phyloP scores from a whole-genome alignment of 2,797 vertebrate genomes.

The Pseudocheirus occidentalis region DNA sequence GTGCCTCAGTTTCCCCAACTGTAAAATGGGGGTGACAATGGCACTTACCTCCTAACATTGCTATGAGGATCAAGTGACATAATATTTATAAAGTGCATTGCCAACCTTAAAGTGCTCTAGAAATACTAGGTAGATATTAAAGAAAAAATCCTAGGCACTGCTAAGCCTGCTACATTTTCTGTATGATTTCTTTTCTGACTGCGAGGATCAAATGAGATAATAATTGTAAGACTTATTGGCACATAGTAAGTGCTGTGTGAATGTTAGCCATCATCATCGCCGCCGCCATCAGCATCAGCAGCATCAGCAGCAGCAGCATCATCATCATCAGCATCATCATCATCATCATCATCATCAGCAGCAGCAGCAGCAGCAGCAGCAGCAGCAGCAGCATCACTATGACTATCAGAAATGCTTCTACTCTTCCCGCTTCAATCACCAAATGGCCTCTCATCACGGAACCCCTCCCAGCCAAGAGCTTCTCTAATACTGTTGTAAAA shows the following conservation, averaged over 20 bases:
- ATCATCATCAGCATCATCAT: too few relatives aligned
- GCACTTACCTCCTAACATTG: not conserved
- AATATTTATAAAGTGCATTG: not conserved
- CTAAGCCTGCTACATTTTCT: not conserved
- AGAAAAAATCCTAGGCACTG: too few relatives aligned
- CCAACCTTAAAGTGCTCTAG: not conserved
- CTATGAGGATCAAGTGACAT: not conserved
- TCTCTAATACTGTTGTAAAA: not conserved
- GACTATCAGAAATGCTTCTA: not conserved
- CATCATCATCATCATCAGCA: too few relatives aligned
- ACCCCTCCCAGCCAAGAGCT: accelerated
- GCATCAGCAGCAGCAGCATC: too few relatives aligned
- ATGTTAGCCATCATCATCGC: not conserved
- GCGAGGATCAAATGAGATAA: not conserved
- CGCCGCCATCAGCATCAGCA: too few relatives aligned
- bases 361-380: too few relatives aligned
- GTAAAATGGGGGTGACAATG: not conserved
- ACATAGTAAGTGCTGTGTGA: not conserved
- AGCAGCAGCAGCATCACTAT: not conserved
- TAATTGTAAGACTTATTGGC: not conserved
- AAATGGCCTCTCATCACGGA: not conserved
- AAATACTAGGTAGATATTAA: not conserved
- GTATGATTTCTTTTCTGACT: not conserved
- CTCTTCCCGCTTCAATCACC: not conserved
- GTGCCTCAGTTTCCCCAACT: not conserved